Evolutionary conservation across 2,113 vertebrate species (phyloP).

Genomic region (Austrofundulus limnaeus): DNA sequence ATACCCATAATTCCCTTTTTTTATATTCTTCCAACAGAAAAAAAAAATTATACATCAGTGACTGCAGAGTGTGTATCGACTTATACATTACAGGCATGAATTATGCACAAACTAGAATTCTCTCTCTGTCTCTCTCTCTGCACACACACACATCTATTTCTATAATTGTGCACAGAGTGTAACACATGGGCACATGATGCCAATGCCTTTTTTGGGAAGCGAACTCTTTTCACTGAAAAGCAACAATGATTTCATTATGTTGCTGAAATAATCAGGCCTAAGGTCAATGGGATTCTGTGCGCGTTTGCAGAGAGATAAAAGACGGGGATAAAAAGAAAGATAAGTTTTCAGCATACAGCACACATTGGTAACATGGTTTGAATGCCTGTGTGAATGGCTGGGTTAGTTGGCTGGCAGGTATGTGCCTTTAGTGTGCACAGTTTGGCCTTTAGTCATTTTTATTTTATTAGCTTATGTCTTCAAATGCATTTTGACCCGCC

Average conservation of each 20-base stretch:
- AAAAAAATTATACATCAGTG: slow-evolving; percentile 5
- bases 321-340: neutral
- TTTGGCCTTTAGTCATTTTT: neutral
- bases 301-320: slow-evolving; percentile 4
- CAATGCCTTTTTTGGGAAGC: slow-evolving; percentile 52
- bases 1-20: too few species aligned
- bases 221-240: slow-evolving; percentile 52
- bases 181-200: slow-evolving; percentile 59
- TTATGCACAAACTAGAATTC: slow-evolving; percentile 4
- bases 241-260: slow-evolving; percentile 74
- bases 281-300: slow-evolving; percentile 20
- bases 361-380: slow-evolving; percentile 6
- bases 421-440: too few species aligned
- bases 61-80: slow-evolving; percentile 18
- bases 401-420: slow-evolving; percentile 13
- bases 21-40: slow-evolving; percentile 11
- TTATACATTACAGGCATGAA: slow-evolving; percentile 6
- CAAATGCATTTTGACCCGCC: neutral
- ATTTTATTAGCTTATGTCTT: neutral
- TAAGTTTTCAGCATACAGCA: slow-evolving; percentile 6
- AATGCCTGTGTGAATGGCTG: slow-evolving; percentile 9
- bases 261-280: slow-evolving; percentile 46
- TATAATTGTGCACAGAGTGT: slow-evolving; percentile 47
- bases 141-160: too few species aligned
- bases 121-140: neutral